Evolutionary conservation across 1,140 invertebrate species (phyloP).

Genomic region (Drosophila sturtevanti): DNA sequence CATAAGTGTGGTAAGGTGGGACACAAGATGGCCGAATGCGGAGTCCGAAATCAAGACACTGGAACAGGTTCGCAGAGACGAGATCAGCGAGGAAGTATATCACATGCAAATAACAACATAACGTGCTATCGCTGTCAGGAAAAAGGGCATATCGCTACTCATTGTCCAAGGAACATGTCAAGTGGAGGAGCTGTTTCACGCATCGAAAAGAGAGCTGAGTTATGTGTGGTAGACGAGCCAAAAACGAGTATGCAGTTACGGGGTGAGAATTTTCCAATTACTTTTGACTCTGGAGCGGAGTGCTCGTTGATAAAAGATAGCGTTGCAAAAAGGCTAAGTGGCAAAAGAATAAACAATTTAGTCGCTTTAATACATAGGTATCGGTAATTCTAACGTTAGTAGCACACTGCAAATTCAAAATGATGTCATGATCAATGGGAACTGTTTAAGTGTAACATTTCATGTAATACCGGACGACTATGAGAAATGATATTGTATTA

Average conservation of each 20-base stretch:
- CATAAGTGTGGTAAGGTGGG: not conserved
- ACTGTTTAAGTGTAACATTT: not conserved
- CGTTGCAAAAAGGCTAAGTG: not conserved
- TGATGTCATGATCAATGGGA: not conserved
- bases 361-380: not conserved
- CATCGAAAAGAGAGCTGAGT: not conserved
- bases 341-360: not conserved
- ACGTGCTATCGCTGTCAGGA: too few relatives aligned
- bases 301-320: not conserved
- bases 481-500: not conserved
- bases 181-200: not conserved
- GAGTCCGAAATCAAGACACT: not conserved
- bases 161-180: not conserved
- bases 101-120: not conserved
- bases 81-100: not conserved
- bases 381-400: not conserved
- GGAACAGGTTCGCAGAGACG: not conserved
- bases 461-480: not conserved
- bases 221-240: not conserved
- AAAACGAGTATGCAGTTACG: not conserved
- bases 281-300: not conserved
- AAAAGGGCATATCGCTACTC: too few relatives aligned
- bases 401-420: not conserved
- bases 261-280: not conserved
- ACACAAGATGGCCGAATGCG: not conserved